Evolutionary conservation across 2,888 invertebrate species (phyloP).

Genomic region (Drosophila atroscutellata): DNA sequence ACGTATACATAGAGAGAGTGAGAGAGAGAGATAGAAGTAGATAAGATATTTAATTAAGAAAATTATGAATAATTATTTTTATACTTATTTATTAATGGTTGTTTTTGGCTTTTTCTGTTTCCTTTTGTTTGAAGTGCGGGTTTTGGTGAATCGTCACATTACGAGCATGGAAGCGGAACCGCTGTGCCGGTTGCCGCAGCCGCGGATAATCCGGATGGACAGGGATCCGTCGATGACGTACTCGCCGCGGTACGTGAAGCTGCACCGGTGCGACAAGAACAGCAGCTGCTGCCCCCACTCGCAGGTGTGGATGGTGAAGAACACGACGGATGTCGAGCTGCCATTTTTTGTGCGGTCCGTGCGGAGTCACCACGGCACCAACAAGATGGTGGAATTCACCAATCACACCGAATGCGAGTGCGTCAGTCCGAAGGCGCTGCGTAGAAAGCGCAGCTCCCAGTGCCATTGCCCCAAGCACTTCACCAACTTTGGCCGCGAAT

Average conservation of each 20-base stretch:
- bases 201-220: constrained; percentile 53
- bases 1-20: no score
- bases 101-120: not conserved
- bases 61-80: not conserved
- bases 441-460: constrained; percentile 56
- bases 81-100: not conserved
- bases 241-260: constrained; percentile 92
- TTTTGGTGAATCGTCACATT: constrained; percentile 64
- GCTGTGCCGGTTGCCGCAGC: constrained; percentile 58
- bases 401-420: constrained; percentile 84
- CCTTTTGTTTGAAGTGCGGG: constrained; percentile 56
- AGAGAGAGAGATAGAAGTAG: not conserved
- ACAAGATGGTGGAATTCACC: constrained; percentile 62
- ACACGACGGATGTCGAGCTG: constrained; percentile 84
- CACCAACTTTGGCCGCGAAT: constrained; percentile 66
- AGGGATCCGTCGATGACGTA: constrained; percentile 88
- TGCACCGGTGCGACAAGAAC: constrained; percentile 94
- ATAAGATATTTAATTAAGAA: not conserved
- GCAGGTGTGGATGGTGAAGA: constrained; percentile 91
- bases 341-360: constrained; percentile 63
- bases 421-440: constrained; percentile 49
- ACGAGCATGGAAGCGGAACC: constrained; percentile 70
- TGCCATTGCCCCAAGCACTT: constrained; percentile 84
- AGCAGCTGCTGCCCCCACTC: constrained; percentile 91
- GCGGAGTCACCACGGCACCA: constrained; percentile 17